A percentile compares a stretch with the other conserved stretches of the same genome.
These are phyloP conservation scores for Bombus waltoni DNA, from an alignment of 1,140 invertebrate species.

Conservation along the genomic window DNA sequence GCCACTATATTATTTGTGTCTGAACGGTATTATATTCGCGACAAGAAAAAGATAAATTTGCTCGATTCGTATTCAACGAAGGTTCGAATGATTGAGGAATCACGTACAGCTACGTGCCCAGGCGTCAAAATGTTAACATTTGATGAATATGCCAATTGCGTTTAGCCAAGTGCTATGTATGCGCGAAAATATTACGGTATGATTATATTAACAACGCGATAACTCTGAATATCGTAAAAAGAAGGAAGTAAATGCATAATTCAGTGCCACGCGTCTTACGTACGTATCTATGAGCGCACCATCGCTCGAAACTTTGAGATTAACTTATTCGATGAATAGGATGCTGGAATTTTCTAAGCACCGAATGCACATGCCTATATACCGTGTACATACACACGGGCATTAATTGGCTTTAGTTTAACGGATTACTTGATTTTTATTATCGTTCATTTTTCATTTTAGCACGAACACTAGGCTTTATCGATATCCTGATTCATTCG, in stretches of 20 bases:
- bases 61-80: constrained; percentile 24
- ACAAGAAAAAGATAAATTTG: constrained; percentile 30
- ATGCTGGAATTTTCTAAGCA: no score
- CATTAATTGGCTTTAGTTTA: no score
- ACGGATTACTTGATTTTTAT: no score
- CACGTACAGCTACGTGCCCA: constrained; percentile 30
- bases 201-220: background rate
- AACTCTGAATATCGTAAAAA: background rate
- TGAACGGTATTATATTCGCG: background rate
- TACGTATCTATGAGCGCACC: background rate
- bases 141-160: constrained; percentile 41
- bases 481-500: no score
- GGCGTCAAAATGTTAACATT: constrained; percentile 32
- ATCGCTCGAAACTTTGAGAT: background rate
- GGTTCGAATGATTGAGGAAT: constrained; percentile 20
- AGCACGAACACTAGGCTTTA: no score
- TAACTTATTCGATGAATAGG: background rate
- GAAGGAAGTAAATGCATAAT: background rate
- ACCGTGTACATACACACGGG: no score
- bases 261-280: background rate
- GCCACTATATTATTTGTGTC: background rate
- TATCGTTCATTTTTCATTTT: no score
- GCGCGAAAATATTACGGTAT: constrained; percentile 5
- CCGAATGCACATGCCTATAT: no score
- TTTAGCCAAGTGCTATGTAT: background rate